Evolutionary conservation across 2,888 invertebrate species (phyloP).

Genomic region (Melanostoma mellinum): DNA sequence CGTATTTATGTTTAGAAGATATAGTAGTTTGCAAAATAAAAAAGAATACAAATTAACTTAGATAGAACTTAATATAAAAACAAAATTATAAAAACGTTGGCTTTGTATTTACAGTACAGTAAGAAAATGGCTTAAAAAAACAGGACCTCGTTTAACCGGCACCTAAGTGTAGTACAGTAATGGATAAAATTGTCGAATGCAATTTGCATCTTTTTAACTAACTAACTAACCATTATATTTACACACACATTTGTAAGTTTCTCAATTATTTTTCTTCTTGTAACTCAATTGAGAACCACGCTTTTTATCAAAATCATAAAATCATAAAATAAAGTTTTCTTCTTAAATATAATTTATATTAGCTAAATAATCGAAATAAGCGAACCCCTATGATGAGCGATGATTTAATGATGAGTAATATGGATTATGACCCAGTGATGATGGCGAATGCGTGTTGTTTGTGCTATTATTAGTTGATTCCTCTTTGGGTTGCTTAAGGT

Average conservation of each 20-base stretch:
- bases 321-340: slow-evolving; percentile 33
- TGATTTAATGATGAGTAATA: slow-evolving; percentile 80
- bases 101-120: slow-evolving; percentile 57
- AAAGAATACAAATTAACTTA: slow-evolving; percentile 40
- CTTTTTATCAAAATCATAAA: slow-evolving; percentile 19
- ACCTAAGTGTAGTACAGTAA: slow-evolving; percentile 43
- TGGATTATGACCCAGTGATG: slow-evolving; percentile 75
- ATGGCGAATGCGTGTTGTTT: slow-evolving; percentile 66
- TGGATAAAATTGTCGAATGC: slow-evolving; percentile 45
- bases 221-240: slow-evolving; percentile 54
- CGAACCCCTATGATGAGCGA: slow-evolving; percentile 81
- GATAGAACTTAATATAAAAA: slow-evolving; percentile 37
- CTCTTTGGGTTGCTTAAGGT: slow-evolving; percentile 87
- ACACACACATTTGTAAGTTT: slow-evolving; percentile 35
- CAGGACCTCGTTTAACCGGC: slow-evolving; percentile 55
- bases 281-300: slow-evolving; percentile 7
- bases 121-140: slow-evolving; percentile 47
- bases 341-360: slow-evolving; percentile 77
- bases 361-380: slow-evolving; percentile 80
- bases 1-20: slow-evolving; percentile 39
- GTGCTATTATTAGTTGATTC: slow-evolving; percentile 76
- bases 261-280: too few relatives aligned
- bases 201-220: slow-evolving; percentile 55
- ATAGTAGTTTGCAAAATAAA: slow-evolving; percentile 46
- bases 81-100: slow-evolving; percentile 27